Conservation (phyloP, 1,140 invertebrate species). For the Parapsyche elsis region DNA sequence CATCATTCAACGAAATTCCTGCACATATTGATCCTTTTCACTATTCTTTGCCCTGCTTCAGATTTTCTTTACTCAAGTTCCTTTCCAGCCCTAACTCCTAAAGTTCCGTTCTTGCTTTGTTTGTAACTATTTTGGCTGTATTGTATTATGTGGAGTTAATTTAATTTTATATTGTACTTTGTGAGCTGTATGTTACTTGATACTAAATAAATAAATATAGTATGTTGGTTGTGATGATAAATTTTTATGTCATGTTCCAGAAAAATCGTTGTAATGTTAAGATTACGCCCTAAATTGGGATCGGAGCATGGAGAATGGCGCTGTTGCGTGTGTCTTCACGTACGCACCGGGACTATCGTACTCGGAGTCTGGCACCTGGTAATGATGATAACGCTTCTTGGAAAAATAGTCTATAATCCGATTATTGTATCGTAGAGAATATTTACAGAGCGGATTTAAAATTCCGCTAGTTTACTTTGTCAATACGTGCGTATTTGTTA, state of each 20-base stretch:
- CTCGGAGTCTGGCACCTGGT: constrained; percentile 86
- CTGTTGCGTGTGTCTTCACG: constrained; percentile 85
- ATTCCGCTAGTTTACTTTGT: neutral
- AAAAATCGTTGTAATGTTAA: constrained; percentile 65
- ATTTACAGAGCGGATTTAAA: neutral
- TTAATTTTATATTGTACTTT: no score
- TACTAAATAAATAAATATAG: no score
- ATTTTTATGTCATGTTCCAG: neutral
- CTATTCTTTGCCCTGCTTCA: no score
- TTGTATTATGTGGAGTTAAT: no score
- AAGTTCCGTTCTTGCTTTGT: no score
- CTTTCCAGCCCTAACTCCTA: no score
- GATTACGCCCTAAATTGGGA: constrained; percentile 73
- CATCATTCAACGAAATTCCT: no score
- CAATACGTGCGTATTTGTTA: neutral
- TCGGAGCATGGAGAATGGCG: constrained; percentile 76
- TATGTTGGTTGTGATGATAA: neutral
- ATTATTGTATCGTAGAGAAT: neutral
- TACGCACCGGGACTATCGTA: constrained; percentile 82
- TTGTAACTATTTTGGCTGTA: no score
- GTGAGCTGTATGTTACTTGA: neutral
- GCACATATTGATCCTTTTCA: no score
- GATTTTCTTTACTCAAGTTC: no score
- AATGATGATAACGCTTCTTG: no score
- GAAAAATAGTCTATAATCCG: no score